Conservation (phyloP, 2,113 vertebrate genomes). For the Brachyhypopomus occidentalis region DNA sequence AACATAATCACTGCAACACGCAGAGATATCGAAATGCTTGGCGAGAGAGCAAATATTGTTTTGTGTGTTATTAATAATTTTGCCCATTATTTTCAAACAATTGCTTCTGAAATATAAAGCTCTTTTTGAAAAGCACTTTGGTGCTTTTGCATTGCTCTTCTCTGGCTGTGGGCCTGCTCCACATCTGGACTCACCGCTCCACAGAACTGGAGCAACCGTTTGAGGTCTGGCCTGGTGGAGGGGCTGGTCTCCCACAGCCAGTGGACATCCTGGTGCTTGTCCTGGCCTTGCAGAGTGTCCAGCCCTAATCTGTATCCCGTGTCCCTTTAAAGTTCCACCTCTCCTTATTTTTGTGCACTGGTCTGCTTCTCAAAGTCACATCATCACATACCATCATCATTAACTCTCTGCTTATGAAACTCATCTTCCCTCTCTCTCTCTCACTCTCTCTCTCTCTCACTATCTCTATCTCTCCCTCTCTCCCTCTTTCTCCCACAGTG, state of each 20-base stretch:
- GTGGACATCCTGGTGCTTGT: background rate
- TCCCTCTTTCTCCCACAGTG: conserved; percentile 26
- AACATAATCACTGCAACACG: no score
- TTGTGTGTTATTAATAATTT: background rate
- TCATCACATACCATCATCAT: conserved; percentile 14
- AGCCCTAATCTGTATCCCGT: background rate
- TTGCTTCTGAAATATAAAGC: no score
- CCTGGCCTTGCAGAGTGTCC: background rate
- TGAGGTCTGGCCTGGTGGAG: background rate
- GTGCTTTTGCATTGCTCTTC: no score
- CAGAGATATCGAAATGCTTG: no score
- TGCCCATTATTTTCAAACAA: background rate
- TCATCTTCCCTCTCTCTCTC: conserved; percentile 6
- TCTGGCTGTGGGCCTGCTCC: no score
- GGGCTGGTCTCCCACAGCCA: background rate
- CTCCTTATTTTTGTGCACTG: background rate
- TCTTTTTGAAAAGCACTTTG: no score
- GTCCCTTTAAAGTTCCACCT: background rate
- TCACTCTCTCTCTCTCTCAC: conserved; percentile 15
- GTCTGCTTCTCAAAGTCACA: conserved; percentile 3
- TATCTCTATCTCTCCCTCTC: conserved; percentile 36
- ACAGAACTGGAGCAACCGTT: background rate
- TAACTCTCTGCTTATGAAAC: background rate
- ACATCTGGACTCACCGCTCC: background rate
- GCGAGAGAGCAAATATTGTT: background rate